These are phyloP conservation scores for Itoplectis maculator DNA, from an alignment of 2,888 invertebrate species.

Conservation along the genomic window DNA sequence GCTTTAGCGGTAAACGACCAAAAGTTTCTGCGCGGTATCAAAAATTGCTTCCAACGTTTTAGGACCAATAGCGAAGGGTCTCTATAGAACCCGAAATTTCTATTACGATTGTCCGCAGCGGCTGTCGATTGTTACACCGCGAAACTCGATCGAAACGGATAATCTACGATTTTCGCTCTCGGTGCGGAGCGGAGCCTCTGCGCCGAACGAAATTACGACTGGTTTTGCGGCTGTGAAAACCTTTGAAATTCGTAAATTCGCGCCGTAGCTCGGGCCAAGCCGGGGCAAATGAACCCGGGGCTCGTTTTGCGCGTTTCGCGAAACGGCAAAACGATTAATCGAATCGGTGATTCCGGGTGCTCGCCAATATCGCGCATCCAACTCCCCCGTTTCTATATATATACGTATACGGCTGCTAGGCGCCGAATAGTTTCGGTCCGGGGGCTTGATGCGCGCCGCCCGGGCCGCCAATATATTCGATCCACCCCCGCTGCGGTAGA, in stretches of 20 bases:
- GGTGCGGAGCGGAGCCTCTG: conserved; percentile 30
- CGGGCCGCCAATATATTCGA: conserved; percentile 47
- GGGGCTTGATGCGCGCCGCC: conserved; percentile 14
- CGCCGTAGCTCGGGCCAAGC: conserved; percentile 57
- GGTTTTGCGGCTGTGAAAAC: conserved; percentile 62
- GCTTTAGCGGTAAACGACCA: background rate
- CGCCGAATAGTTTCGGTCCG: conserved; percentile 27
- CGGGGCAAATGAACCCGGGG: conserved; percentile 67
- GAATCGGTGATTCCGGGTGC: conserved; percentile 73
- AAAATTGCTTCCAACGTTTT: background rate
- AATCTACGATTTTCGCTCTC: conserved; percentile 51
- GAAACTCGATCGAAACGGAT: conserved; percentile 43
- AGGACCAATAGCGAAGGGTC: background rate
- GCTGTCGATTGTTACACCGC: conserved; percentile 32
- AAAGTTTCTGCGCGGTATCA: background rate
- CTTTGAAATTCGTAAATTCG: conserved; percentile 63
- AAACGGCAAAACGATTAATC: conserved; percentile 78
- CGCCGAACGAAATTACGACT: conserved; percentile 65
- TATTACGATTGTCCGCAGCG: conserved; percentile 33
- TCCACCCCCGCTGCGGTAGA: conserved; percentile 58
- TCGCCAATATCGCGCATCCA: conserved; percentile 36
- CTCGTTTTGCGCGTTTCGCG: conserved; percentile 70
- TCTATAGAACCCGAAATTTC: conserved; percentile 25
- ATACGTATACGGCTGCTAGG: background rate
- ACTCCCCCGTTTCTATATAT: background rate